Evolutionary conservation across 2,113 vertebrate species (phyloP).

Genomic region (Syngnathoides biaculeatus): DNA sequence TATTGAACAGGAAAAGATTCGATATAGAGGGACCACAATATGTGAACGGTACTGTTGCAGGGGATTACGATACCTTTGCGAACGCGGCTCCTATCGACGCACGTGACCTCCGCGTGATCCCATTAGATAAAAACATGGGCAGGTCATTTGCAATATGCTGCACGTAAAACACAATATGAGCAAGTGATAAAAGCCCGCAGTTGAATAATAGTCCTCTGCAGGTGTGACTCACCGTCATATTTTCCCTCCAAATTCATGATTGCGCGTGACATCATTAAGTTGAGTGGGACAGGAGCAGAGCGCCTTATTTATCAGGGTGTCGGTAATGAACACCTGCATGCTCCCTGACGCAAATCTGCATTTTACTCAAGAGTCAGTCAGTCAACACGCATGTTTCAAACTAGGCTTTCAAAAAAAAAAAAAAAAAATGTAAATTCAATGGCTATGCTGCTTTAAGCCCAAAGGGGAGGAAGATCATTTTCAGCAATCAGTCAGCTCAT

Average conservation of each 20-base stretch:
- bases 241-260: slow-evolving; percentile 42
- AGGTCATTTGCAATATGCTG: slow-evolving; percentile 12
- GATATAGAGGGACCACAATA: neutral
- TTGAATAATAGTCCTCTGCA: slow-evolving; percentile 9
- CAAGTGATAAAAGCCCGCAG: slow-evolving; percentile 1
- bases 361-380: neutral
- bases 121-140: slow-evolving; percentile 36
- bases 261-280: neutral
- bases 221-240: slow-evolving; percentile 19
- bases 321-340: neutral
- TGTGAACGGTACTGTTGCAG: neutral
- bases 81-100: slow-evolving; percentile 11
- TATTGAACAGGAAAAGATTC: neutral
- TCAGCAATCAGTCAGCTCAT: slow-evolving; percentile 43
- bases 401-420: neutral
- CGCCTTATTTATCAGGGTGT: slow-evolving; percentile 3
- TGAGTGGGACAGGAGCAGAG: neutral
- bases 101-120: slow-evolving; percentile 30
- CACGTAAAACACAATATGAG: slow-evolving; percentile 45
- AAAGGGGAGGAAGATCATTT: slow-evolving; percentile 33
- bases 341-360: neutral
- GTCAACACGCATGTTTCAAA: neutral
- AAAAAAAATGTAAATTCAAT: neutral
- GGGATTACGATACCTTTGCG: neutral
- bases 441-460: neutral